A percentile compares a stretch with the other conserved stretches of the same genome.
These are phyloP conservation scores for Aegithalos caudatus DNA, from an alignment of 2,113 vertebrate species.

Conservation along the genomic window DNA sequence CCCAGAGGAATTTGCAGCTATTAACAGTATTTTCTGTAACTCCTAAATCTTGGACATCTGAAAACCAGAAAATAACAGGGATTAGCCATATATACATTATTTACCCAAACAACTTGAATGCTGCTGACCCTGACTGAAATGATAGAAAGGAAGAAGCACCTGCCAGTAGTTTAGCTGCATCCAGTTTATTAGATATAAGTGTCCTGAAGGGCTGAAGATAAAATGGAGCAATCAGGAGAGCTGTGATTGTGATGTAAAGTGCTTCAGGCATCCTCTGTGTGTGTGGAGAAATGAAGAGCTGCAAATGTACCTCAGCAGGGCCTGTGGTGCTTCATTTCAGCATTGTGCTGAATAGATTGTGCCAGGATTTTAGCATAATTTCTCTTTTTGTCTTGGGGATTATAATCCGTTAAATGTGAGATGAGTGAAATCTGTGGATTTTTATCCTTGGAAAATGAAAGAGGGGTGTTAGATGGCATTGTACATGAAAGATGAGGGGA, in stretches of 20 bases:
- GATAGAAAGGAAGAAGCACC: not conserved
- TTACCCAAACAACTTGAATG: not conserved
- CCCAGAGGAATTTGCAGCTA: not conserved
- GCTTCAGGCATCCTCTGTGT: not conserved
- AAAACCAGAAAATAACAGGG: not conserved
- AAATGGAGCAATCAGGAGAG: not conserved
- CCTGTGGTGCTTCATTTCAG: not conserved
- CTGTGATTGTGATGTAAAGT: not conserved
- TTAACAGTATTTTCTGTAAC: not conserved
- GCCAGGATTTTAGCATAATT: not conserved
- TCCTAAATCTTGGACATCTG: not conserved
- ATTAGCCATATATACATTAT: not conserved
- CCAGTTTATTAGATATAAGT: not conserved
- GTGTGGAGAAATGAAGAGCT: not conserved
- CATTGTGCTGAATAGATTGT: not conserved
- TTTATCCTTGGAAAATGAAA: not conserved
- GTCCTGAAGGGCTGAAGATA: not conserved
- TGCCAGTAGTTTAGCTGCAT: not conserved
- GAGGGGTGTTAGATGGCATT: not conserved
- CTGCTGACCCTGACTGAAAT: not conserved
- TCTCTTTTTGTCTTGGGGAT: not conserved
- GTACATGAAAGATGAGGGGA: not conserved
- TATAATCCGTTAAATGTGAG: not conserved
- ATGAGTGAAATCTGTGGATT: not conserved
- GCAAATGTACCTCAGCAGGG: not conserved